Evolutionary conservation across 1,140 invertebrate species (phyloP).

Genomic region (Glossosoma conforme): DNA sequence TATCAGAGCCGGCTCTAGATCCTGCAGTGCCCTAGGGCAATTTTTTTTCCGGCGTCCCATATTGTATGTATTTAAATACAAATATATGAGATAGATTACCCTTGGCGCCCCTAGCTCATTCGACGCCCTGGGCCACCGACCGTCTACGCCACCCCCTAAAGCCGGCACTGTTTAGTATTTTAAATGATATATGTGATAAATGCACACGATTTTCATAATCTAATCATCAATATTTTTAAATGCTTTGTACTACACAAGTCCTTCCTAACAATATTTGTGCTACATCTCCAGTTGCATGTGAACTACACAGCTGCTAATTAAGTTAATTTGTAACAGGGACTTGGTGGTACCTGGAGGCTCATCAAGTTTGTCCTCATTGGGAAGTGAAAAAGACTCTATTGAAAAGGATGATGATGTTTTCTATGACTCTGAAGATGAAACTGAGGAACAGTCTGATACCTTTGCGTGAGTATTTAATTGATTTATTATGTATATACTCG

Average conservation of each 20-base stretch:
- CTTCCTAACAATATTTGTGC: neutral
- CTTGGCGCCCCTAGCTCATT: too few relatives aligned
- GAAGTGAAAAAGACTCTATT: constrained; percentile 28
- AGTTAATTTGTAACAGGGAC: constrained; percentile 48
- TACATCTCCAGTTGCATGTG: neutral
- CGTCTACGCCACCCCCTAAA: too few relatives aligned
- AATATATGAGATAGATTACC: too few relatives aligned
- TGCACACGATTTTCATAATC: neutral
- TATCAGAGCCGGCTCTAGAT: too few relatives aligned
- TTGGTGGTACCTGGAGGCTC: constrained; percentile 56
- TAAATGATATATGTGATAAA: too few relatives aligned
- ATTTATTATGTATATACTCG: too few relatives aligned
- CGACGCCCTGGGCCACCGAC: too few relatives aligned
- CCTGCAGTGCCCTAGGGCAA: too few relatives aligned
- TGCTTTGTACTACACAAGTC: neutral
- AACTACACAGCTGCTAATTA: constrained; percentile 3
- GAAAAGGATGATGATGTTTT: constrained; percentile 67
- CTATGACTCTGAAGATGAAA: constrained; percentile 66
- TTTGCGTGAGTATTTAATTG: constrained; percentile 44
- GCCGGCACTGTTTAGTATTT: too few relatives aligned
- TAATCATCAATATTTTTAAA: neutral
- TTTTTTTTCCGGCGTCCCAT: too few relatives aligned
- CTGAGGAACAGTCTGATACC: constrained; percentile 54
- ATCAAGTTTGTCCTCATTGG: constrained; percentile 9
- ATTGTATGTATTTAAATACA: too few relatives aligned